A percentile compares a stretch with the other conserved stretches of the same genome.
Conservation (phyloP, 2,797 vertebrate genomes). For the Borostomias antarcticus region DNA sequence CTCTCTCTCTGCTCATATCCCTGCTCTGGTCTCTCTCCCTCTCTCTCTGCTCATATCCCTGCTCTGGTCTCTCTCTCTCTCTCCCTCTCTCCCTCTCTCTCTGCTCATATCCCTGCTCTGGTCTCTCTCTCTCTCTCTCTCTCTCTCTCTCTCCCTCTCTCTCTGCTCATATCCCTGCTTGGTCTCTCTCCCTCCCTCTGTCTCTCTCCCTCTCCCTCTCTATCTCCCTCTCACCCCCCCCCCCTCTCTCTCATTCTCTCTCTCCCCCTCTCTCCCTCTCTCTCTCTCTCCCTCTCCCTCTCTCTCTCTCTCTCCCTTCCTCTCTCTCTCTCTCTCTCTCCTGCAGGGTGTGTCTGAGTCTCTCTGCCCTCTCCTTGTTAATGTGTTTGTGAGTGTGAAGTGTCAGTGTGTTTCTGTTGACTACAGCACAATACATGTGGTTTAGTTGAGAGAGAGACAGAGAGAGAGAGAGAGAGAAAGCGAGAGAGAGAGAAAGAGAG, state of each 20-base stretch:
- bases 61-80: not conserved
- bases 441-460: not conserved
- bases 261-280: slow-evolving; percentile 3
- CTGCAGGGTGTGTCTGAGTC: not conserved
- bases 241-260: no score
- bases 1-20: slow-evolving; percentile 5
- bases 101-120: no score
- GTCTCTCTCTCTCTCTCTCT: not conserved
- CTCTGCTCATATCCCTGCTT: no score
- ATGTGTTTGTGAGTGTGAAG: not conserved
- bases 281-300: not conserved
- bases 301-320: not conserved
- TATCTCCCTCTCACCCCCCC: no score
- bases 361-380: not conserved
- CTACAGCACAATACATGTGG: no score
- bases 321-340: slow-evolving; percentile 5
- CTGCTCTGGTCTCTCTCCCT: not conserved
- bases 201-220: no score
- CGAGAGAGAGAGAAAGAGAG: not conserved
- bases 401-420: not conserved
- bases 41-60: no score
- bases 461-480: not conserved
- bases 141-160: not conserved
- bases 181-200: not conserved
- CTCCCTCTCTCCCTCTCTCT: not conserved